Conservation (phyloP, 1,140 invertebrate species). For the Macrotrachela quadricornifera region DNA sequence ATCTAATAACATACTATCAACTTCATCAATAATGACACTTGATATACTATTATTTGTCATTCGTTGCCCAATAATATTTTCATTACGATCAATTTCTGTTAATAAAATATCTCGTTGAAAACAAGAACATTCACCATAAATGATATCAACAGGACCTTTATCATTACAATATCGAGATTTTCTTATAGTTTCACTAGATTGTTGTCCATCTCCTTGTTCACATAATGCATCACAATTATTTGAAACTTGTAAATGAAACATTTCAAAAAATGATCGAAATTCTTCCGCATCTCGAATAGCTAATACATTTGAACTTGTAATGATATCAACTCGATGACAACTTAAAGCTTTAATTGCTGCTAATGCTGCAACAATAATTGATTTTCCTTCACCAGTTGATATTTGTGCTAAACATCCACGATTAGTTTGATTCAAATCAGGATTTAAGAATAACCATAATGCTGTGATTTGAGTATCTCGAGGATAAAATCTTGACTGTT, state of each 20-base stretch:
- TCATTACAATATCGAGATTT: not conserved
- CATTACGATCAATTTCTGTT: not conserved
- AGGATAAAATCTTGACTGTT: no score
- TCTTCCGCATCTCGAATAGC: not conserved
- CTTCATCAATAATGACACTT: not conserved
- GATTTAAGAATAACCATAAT: no score
- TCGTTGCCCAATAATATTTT: not conserved
- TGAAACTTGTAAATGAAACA: not conserved
- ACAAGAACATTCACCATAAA: not conserved
- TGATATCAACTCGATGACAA: not conserved
- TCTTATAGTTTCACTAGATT: not conserved
- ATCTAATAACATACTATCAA: conserved; percentile 1
- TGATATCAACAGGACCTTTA: no score
- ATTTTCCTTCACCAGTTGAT: conserved; percentile 1
- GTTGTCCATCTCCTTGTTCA: no score
- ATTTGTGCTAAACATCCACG: not conserved
- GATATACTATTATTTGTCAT: no score
- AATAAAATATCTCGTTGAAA: not conserved
- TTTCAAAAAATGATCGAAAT: not conserved
- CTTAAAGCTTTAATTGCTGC: no score
- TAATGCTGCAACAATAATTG: not conserved
- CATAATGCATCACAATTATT: not conserved
- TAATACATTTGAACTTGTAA: not conserved
- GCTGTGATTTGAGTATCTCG: no score
- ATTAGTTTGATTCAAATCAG: not conserved